Conservation (phyloP, 92 coral and sea anemone species). For the Parazoanthus swiftii region DNA sequence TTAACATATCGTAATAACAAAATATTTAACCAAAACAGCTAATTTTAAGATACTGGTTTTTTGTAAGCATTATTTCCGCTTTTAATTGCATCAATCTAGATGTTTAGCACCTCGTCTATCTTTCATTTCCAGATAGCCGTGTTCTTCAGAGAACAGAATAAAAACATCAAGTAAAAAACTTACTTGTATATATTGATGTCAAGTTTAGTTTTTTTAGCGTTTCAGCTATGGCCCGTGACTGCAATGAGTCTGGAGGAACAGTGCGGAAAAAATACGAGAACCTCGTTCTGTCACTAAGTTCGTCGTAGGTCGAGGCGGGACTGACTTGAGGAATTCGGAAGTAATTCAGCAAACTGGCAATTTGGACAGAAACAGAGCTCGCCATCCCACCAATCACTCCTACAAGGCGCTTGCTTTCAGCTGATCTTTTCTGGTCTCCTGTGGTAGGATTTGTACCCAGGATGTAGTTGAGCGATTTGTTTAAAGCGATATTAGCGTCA, state of each 20-base stretch:
- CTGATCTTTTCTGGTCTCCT: background rate
- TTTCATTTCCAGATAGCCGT: too few species aligned
- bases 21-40: too few species aligned
- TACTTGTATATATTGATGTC: slow-evolving; percentile 13
- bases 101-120: background rate
- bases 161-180: background rate
- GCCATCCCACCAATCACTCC: slow-evolving; percentile 18
- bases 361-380: slow-evolving; percentile 19
- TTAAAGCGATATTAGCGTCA: background rate
- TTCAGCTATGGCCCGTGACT: slow-evolving; percentile 19
- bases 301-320: slow-evolving; percentile 10
- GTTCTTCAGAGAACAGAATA: background rate
- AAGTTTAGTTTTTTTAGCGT: background rate
- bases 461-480: background rate
- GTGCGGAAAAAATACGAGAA: slow-evolving; percentile 19
- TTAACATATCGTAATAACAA: too few species aligned
- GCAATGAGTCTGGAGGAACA: slow-evolving; percentile 17
- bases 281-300: background rate
- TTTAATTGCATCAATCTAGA: too few species aligned
- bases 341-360: slow-evolving; percentile 16
- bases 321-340: slow-evolving; percentile 26
- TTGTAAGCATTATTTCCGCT: too few species aligned
- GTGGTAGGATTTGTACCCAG: background rate
- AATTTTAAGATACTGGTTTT: too few species aligned
- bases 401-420: background rate